phyloP scores from a whole-genome alignment of 2,888 invertebrate genomes.

The Drosophila neotestacea region DNA sequence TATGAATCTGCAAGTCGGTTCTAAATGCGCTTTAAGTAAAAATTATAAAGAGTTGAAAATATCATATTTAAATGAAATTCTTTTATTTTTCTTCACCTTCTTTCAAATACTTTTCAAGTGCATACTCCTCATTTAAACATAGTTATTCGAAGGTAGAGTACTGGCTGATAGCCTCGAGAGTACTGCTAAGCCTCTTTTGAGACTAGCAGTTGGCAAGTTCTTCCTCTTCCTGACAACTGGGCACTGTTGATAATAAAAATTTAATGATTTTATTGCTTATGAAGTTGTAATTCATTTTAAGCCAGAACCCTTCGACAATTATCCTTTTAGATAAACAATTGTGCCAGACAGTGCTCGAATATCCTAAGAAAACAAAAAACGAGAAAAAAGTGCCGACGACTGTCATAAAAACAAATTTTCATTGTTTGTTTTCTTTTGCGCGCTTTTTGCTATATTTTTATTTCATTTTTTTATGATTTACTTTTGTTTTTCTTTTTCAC shows the following conservation, averaged over 20 bases:
- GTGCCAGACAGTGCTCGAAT: slow-evolving; percentile 44
- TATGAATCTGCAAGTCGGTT: not conserved
- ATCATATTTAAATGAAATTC: not conserved
- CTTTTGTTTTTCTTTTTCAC: slow-evolving; percentile 35
- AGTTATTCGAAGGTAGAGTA: not conserved
- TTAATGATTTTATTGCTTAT: slow-evolving; percentile 79
- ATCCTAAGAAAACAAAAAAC: slow-evolving; percentile 48
- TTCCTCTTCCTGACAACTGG: slow-evolving; percentile 29
- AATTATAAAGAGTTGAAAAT: not conserved
- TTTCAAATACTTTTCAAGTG: not conserved
- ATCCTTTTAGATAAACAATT: slow-evolving; percentile 78
- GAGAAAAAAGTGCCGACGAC: slow-evolving; percentile 29
- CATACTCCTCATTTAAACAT: not conserved
- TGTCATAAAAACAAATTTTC: slow-evolving; percentile 67
- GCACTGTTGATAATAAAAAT: slow-evolving; percentile 69
- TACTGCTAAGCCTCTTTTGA: slow-evolving; percentile 39
- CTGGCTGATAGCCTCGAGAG: not conserved
- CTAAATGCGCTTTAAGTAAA: slow-evolving; percentile 4
- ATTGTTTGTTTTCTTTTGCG: slow-evolving; percentile 72
- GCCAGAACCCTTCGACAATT: slow-evolving; percentile 72
- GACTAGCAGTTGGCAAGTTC: slow-evolving; percentile 26
- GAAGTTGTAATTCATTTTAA: slow-evolving; percentile 77
- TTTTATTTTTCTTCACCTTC: not conserved
- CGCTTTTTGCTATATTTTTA: slow-evolving; percentile 67
- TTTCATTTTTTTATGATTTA: slow-evolving; percentile 42